These are phyloP conservation scores for Mesembrinibis cayennensis DNA, from an alignment of 2,113 vertebrate species.

Conservation along the genomic window DNA sequence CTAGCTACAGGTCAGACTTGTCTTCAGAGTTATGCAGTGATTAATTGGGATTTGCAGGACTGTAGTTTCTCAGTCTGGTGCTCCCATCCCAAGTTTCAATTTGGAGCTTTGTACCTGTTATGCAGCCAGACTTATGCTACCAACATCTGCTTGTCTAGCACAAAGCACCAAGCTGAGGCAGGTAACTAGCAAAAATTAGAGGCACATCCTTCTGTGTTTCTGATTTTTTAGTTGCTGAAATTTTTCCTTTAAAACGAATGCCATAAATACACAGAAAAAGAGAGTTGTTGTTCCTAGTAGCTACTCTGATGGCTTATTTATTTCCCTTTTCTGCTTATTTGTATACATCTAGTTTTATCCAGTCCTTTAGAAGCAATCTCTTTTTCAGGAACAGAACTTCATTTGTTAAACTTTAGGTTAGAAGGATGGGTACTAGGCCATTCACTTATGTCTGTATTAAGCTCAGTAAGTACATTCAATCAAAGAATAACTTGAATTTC, in stretches of 20 bases:
- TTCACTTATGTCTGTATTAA: neutral
- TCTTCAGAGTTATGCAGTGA: neutral
- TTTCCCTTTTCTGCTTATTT: neutral
- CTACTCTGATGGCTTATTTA: neutral
- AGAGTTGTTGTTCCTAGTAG: neutral
- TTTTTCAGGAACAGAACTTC: neutral
- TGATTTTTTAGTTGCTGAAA: neutral
- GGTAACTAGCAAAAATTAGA: neutral
- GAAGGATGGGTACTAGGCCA: neutral
- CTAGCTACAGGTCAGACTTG: neutral
- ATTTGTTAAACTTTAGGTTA: neutral
- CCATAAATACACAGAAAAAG: neutral
- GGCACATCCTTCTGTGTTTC: neutral
- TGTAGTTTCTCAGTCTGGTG: neutral
- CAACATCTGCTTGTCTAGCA: neutral
- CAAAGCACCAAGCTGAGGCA: neutral
- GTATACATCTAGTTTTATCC: neutral
- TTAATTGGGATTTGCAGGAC: neutral
- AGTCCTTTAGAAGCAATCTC: neutral
- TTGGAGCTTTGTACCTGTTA: neutral
- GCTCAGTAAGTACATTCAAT: neutral
- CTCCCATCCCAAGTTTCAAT: neutral
- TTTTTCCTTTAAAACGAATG: neutral
- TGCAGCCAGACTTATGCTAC: neutral
- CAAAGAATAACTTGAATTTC: neutral